Evolutionary conservation across 1,140 invertebrate genomes (phyloP).

Genomic region (Saccostrea echinata): DNA sequence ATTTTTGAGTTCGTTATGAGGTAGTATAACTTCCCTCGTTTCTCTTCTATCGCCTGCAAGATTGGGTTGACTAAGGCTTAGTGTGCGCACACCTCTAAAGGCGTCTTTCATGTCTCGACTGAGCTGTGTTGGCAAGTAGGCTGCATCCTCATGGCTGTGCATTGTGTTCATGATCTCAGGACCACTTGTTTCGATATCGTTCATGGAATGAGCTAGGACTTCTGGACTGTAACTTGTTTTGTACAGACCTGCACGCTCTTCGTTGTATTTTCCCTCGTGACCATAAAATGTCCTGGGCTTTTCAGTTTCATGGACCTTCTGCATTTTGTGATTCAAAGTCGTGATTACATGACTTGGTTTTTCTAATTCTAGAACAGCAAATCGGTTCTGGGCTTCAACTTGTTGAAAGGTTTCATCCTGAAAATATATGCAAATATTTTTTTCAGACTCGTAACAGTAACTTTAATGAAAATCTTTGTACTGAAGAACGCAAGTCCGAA

Average conservation of each 20-base stretch:
- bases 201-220: conserved; percentile 70
- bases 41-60: conserved; percentile 67
- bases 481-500: background rate
- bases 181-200: conserved; percentile 61
- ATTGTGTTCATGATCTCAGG: conserved; percentile 73
- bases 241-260: conserved; percentile 77
- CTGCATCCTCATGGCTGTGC: conserved; percentile 70
- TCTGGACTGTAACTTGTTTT: conserved; percentile 76
- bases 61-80: conserved; percentile 53
- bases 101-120: conserved; percentile 70
- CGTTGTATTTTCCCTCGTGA: conserved; percentile 76
- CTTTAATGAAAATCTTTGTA: background rate
- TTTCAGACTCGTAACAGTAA: background rate
- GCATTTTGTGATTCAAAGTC: conserved; percentile 69
- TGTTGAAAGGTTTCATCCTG: conserved; percentile 70
- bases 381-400: conserved; percentile 76
- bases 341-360: conserved; percentile 71
- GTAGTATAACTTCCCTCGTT: conserved; percentile 60
- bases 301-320: conserved; percentile 65
- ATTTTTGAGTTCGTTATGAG: conserved; percentile 61
- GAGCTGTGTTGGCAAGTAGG: conserved; percentile 66
- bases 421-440: background rate
- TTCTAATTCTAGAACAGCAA: conserved; percentile 66
- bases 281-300: conserved; percentile 73
- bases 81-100: conserved; percentile 61